These are phyloP conservation scores for Malurus leucopterus DNA, from an alignment of 2,797 vertebrate species.

Conservation along the genomic window DNA sequence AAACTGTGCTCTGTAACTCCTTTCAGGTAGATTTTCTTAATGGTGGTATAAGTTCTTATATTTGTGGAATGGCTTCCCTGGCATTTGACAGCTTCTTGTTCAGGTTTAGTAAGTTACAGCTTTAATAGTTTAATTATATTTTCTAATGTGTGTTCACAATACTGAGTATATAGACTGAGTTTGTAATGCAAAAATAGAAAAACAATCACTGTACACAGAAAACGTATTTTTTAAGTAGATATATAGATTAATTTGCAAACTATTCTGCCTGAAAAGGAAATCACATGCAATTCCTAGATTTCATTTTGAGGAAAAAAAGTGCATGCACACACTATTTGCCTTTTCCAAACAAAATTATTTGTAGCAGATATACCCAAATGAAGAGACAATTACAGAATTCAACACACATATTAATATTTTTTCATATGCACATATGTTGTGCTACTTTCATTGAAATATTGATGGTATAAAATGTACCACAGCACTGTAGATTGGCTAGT, in stretches of 20 bases:
- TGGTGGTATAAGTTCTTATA: not conserved
- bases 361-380: not conserved
- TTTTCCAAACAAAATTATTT: constrained; percentile 16
- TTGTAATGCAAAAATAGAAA: not conserved
- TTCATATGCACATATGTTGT: not conserved
- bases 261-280: not conserved
- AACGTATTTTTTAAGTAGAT: not conserved
- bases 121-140: constrained; percentile 9
- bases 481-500: not conserved
- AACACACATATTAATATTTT: not conserved
- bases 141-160: not conserved
- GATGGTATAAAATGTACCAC: not conserved
- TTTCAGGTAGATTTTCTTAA: constrained; percentile 15
- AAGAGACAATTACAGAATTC: not conserved
- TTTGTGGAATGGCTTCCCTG: not conserved
- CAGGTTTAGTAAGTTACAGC: not conserved
- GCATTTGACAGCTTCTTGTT: not conserved
- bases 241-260: not conserved
- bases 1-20: not conserved
- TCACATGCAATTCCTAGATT: not conserved
- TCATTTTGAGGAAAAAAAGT: constrained; percentile 5
- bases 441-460: constrained; percentile 29
- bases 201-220: not conserved
- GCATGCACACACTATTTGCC: not conserved
- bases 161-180: not conserved